Evolutionary conservation across 2,113 vertebrate species (phyloP).

Genomic region (Gymnarchus niloticus): DNA sequence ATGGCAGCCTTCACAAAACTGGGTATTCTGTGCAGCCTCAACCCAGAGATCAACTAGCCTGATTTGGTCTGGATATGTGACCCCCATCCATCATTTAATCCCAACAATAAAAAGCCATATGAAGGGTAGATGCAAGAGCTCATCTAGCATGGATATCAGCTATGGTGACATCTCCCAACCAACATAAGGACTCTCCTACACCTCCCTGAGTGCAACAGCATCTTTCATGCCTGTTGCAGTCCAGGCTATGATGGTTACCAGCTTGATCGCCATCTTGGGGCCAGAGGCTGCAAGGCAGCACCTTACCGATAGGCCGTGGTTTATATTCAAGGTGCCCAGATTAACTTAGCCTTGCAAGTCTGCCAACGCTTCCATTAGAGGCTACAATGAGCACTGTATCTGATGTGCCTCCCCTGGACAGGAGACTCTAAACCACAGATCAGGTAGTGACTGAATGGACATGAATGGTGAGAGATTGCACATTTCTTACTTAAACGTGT

Average conservation of each 20-base stretch:
- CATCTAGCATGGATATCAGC: background rate
- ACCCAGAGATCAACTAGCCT: background rate
- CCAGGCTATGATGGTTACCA: background rate
- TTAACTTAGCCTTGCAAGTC: constrained; percentile 17
- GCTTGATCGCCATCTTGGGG: background rate
- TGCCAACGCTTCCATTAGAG: constrained; percentile 42
- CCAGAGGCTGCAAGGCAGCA: background rate
- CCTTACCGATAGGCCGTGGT: background rate
- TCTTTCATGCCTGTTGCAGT: background rate
- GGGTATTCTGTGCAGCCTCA: background rate
- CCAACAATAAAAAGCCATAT: background rate
- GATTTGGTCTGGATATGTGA: background rate
- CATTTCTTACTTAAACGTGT: background rate
- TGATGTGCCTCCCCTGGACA: background rate
- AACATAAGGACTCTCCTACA: background rate
- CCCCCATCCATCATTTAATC: background rate
- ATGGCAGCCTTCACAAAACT: background rate
- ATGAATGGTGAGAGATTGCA: background rate
- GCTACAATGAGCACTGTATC: background rate
- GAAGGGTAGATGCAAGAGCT: background rate
- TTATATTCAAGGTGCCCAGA: background rate
- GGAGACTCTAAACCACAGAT: background rate
- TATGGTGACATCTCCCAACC: background rate
- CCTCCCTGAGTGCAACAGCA: background rate
- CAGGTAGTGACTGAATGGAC: too few species aligned